Percentiles rank a stretch among this genome's conserved stretches.
Conservation (phyloP, 2,797 vertebrate species). For the Sebastes dallii region DNA sequence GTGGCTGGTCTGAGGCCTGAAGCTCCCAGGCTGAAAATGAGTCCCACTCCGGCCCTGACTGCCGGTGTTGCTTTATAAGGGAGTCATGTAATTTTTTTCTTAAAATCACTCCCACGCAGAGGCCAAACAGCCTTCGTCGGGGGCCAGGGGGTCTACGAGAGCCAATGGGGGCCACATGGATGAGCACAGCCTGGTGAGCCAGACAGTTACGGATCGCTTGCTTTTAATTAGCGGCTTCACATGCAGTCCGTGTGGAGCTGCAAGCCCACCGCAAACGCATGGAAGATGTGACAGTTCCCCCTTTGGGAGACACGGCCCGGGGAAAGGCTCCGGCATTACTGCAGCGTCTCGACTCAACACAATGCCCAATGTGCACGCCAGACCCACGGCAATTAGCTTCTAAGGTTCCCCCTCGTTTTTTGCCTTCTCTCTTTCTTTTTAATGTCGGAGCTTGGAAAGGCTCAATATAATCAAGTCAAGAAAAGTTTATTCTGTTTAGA, state of each 20-base stretch:
- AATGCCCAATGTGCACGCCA: slow-evolving; percentile 80
- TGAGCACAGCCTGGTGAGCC: slow-evolving; percentile 72
- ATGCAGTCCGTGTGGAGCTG: slow-evolving; percentile 73
- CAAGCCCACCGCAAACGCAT: slow-evolving; percentile 73
- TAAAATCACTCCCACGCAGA: slow-evolving; percentile 49
- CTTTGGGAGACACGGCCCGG: slow-evolving; percentile 62
- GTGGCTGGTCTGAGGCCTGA: neutral
- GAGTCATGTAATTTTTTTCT: neutral
- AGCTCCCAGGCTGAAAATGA: neutral
- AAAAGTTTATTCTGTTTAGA: slow-evolving; percentile 85
- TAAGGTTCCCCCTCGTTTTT: slow-evolving; percentile 72
- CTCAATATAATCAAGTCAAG: slow-evolving; percentile 85
- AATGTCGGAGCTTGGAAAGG: slow-evolving; percentile 81
- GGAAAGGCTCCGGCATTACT: slow-evolving; percentile 69
- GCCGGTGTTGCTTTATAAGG: slow-evolving; percentile 6
- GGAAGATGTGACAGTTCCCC: slow-evolving; percentile 76
- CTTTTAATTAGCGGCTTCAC: slow-evolving; percentile 80
- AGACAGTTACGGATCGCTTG: slow-evolving; percentile 79
- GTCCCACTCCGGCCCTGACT: neutral
- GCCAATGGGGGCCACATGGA: slow-evolving; percentile 71
- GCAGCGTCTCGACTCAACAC: slow-evolving; percentile 76
- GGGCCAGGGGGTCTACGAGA: slow-evolving; percentile 41
- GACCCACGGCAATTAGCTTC: slow-evolving; percentile 82
- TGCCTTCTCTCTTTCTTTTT: slow-evolving; percentile 78
- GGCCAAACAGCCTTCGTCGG: slow-evolving; percentile 24